phyloP scores from a whole-genome alignment of 2,113 vertebrate species.

The Rutilus rutilus region DNA sequence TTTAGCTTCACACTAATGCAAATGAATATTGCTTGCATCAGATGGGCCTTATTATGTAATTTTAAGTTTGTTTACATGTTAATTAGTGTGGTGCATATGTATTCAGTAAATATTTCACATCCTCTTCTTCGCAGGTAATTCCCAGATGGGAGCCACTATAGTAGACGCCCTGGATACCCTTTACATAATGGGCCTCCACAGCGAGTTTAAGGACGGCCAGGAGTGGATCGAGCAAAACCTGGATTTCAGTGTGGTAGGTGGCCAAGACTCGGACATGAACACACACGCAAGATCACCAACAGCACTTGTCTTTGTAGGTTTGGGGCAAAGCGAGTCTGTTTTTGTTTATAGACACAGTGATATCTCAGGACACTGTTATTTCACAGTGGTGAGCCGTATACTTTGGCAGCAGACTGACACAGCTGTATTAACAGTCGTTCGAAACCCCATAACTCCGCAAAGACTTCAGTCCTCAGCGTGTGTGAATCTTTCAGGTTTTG shows the following conservation, averaged over 20 bases:
- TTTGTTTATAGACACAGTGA: conserved; percentile 10
- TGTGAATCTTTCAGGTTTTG: conserved; percentile 27
- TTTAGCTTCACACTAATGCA: background rate
- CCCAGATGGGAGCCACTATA: conserved; percentile 94
- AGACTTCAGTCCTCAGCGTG: background rate
- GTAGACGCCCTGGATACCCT: conserved; percentile 97
- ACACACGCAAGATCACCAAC: background rate
- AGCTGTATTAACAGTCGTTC: conserved; percentile 32
- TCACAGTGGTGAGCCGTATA: conserved; percentile 21
- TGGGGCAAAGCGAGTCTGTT: conserved; percentile 1
- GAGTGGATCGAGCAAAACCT: conserved; percentile 96
- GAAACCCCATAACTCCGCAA: background rate
- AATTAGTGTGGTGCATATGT: background rate
- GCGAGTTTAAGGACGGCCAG: conserved; percentile 95
- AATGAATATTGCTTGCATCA: background rate
- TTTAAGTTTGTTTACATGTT: background rate
- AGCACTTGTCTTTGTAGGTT: background rate
- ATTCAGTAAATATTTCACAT: background rate
- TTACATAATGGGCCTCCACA: conserved; percentile 96
- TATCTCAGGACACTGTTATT: conserved; percentile 25
- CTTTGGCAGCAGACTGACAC: conserved; percentile 18
- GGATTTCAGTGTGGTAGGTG: conserved; percentile 91
- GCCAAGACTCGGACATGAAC: background rate
- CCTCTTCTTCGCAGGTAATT: conserved; percentile 82
- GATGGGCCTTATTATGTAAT: background rate